These are phyloP conservation scores for Panurus biarmicus DNA, from an alignment of 2,113 vertebrate genomes.

Conservation along the genomic window DNA sequence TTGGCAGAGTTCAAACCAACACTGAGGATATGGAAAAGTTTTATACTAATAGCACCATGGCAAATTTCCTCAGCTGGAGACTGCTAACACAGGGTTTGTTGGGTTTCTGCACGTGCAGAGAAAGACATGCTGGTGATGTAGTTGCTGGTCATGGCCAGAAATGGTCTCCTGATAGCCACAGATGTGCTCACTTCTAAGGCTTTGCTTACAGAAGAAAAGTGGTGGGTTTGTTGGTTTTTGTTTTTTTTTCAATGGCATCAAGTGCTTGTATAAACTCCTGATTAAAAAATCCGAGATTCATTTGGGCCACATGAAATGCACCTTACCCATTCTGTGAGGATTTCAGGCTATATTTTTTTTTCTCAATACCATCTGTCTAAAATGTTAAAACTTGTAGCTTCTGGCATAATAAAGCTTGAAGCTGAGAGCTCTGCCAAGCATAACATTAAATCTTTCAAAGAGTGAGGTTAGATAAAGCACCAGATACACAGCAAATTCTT, in stretches of 20 bases:
- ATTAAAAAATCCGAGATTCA: background rate
- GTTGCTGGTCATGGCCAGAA: background rate
- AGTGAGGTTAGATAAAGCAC: slow-evolving; percentile 7
- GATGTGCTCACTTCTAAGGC: background rate
- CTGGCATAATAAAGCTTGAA: background rate
- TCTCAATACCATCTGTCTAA: background rate
- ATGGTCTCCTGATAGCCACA: background rate
- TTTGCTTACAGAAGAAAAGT: background rate
- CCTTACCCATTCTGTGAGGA: background rate
- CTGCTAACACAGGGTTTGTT: background rate
- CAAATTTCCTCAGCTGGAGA: background rate
- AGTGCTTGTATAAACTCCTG: background rate
- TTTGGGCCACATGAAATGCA: background rate
- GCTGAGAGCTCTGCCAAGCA: background rate
- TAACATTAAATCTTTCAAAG: background rate
- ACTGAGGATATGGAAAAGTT: too few relatives aligned
- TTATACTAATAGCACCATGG: fast-evolving
- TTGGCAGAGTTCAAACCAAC: background rate
- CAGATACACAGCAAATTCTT: background rate
- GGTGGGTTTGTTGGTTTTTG: too few relatives aligned
- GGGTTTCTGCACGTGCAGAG: background rate
- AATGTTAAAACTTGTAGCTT: background rate
- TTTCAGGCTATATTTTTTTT: background rate
- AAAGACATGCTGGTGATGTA: background rate
- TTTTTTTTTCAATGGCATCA: background rate